A percentile compares a stretch with the other conserved stretches of the same genome.
Conservation (phyloP, 35 echinoderm and acorn worm species). For the Acanthaster planci region DNA sequence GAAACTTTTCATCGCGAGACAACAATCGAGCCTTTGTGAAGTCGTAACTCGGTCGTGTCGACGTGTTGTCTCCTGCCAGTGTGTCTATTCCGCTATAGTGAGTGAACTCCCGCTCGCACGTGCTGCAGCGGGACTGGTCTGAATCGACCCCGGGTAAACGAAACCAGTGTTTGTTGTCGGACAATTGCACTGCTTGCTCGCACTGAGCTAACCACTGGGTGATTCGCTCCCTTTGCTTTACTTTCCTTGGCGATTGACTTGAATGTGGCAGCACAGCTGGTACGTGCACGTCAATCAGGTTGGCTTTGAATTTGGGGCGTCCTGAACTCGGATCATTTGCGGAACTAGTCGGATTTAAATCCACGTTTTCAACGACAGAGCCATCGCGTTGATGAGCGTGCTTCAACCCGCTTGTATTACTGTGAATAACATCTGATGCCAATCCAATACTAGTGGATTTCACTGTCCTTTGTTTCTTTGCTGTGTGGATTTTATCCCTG, state of each 20-base stretch:
- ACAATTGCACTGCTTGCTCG: neutral
- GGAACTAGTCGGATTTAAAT: neutral
- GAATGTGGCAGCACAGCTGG: neutral
- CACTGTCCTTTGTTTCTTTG: neutral
- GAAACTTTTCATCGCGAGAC: too few species aligned
- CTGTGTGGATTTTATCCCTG: neutral
- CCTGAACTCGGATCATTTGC: too few species aligned
- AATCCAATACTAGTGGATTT: neutral
- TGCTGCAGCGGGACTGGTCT: neutral
- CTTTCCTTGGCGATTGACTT: neutral
- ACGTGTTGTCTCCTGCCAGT: neutral
- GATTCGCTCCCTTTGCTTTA: neutral
- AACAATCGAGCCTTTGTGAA: neutral
- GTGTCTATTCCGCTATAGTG: neutral
- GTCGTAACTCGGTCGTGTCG: neutral
- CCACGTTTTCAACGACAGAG: neutral
- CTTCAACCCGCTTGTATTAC: neutral
- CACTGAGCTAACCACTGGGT: conserved; percentile 6
- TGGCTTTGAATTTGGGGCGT: neutral
- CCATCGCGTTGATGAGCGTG: neutral
- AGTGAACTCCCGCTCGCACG: neutral
- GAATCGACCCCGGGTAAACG: neutral
- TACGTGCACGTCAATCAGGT: conserved; percentile 12
- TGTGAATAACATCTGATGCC: neutral
- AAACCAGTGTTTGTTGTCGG: neutral